Evolutionary conservation across 2,113 vertebrate species (phyloP).

Genomic region (Apus apus): DNA sequence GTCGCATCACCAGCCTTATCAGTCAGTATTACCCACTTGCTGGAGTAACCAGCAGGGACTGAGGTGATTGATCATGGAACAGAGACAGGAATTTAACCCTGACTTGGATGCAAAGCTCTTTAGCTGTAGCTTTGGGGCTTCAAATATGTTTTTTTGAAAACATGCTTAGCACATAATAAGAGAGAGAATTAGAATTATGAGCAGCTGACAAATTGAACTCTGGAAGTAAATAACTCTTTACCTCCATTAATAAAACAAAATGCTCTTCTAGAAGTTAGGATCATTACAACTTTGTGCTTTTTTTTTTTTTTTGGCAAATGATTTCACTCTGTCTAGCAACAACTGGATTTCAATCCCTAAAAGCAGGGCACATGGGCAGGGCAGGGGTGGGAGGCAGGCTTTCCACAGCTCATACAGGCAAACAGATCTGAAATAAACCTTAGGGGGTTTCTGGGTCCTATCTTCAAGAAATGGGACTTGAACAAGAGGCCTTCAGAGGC

Average conservation of each 20-base stretch:
- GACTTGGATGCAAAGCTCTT: neutral
- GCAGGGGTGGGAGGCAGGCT: neutral
- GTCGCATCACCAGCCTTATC: neutral
- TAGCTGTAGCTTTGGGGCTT: neutral
- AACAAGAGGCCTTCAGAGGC: neutral
- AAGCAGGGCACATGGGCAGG: accelerated
- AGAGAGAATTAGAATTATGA: slow-evolving; percentile 13
- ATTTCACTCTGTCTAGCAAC: neutral
- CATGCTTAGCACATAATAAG: neutral
- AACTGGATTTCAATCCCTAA: neutral
- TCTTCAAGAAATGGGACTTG: accelerated
- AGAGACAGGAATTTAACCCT: neutral
- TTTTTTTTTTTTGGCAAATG: neutral
- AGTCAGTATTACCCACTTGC: neutral
- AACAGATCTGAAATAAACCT: neutral
- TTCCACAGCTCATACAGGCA: neutral
- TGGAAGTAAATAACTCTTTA: neutral
- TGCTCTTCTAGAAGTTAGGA: neutral
- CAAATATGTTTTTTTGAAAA: neutral
- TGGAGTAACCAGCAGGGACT: neutral
- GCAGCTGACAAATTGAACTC: slow-evolving; percentile 32
- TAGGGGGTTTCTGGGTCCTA: too few species aligned
- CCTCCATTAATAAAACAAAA: neutral
- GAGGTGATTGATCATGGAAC: neutral
- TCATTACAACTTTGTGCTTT: neutral